Evolutionary conservation across 2,113 vertebrate genomes (phyloP).

Genomic region (Nyctibius bracteatus): DNA sequence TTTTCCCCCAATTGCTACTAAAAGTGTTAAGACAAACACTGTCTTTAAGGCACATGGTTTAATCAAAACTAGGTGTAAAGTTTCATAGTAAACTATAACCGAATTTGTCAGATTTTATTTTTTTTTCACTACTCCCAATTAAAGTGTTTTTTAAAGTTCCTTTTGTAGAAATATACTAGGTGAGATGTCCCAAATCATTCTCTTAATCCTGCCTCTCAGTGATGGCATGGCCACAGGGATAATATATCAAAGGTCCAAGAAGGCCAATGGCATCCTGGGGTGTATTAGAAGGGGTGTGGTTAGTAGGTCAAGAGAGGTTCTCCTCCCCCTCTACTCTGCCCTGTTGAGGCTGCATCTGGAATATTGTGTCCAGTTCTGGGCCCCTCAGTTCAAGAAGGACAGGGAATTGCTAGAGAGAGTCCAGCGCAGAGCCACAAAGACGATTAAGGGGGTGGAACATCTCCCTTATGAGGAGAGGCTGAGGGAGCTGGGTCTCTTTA

Average conservation of each 20-base stretch:
- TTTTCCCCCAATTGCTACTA: not conserved
- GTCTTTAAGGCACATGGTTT: not conserved
- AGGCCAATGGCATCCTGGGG: no score
- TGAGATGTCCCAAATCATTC: not conserved
- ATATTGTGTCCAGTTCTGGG: no score
- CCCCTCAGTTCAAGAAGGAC: no score
- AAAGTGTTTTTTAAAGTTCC: not conserved
- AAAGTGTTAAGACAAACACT: not conserved
- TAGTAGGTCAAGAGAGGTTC: no score
- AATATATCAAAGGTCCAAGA: not conserved
- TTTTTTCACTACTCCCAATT: not conserved
- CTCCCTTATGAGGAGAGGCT: no score
- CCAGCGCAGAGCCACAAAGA: no score
- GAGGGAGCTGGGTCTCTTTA: no score
- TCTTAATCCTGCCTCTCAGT: not conserved
- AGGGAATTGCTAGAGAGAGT: no score
- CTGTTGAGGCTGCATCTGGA: no score
- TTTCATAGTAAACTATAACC: not conserved
- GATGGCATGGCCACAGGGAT: not conserved
- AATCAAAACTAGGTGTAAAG: not conserved
- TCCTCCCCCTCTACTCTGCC: no score
- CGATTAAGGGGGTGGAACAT: no score
- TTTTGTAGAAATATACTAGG: not conserved
- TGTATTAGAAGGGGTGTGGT: no score
- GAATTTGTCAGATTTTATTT: not conserved